Evolutionary conservation across 2,113 vertebrate species (phyloP), one percentile per base, ranked within the genome.

Genomic region (Cichladusa arquata): DNA sequence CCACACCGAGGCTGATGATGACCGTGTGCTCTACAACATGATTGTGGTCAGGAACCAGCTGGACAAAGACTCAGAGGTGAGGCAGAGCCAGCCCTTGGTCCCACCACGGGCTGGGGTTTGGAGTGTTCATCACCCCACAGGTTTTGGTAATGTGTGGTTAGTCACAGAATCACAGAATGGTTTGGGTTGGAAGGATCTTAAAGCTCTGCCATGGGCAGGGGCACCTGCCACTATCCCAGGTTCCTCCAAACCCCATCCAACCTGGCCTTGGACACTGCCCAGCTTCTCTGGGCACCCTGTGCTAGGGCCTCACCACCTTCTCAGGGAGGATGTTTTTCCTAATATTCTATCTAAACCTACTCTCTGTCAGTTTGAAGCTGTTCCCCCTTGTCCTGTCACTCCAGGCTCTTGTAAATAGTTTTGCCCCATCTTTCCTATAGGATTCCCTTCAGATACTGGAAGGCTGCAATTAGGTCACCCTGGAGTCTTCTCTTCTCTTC

Each of bases 41-140:
- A 98, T 99, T 14, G 98, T 97, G 69, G 96, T 98, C 95, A 98
- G 99, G 86, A 98, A 99, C 94, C 97, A 98, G 96, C 97, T 98
- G 95, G 97, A 98, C 95, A 98, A 97, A 79, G 98, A 98, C 90
- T 98, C 98, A 0, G 98, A 98, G 99, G 99, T 99, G 95, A 98
- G 97, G 50, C 50, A 51, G 50, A 51, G 26, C 26, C 26, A 29
- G 50, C 26, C 26, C 50, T 51, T 26, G 13, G 50, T 10, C 16
- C 50, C 15, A 4, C 65, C 0, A 0, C 0, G 1, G 33, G 14
- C 48, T 2, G 1, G 45, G 45, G 14, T 36, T 78, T 0, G 1
- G 54, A 26, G 42, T 33, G 6, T 36, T 18, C 1, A 1, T 6
- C 51, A 17, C 65, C 16, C 7, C 4, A 0, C 14, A 1, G 14